Evolutionary conservation across 2,888 invertebrate genomes (phyloP), one percentile per base, ranked within the genome.

Genomic region (Geotrupes spiniger): DNA sequence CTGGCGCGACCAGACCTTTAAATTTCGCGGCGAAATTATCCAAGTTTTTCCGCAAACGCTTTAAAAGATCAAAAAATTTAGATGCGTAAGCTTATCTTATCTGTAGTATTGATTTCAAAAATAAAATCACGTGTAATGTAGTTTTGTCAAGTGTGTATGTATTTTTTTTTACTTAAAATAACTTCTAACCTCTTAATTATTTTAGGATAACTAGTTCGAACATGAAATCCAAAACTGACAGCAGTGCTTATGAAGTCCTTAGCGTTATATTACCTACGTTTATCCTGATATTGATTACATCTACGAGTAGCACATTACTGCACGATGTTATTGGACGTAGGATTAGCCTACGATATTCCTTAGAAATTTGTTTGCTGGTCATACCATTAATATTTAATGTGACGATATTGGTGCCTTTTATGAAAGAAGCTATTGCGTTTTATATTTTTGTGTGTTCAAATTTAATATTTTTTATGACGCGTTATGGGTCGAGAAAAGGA

Each of bases 351-450:
- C 57, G 63, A 51, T 80, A 76, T 61, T 28, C 60, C 1, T 60
- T 77, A 10, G 85, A 85, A 71, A 83, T 82, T 59, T 11, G 76
- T 0, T 53, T 78, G 3, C 76, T 84, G 49, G 71, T 81, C 1
- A 33, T 81, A 9, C 79, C 84, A 5, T 64, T 79, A 36, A 74
- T 84, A 48, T 54, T 80, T 33, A 77, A 74, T 14, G 75, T 80
- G 39, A 85, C 83, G n/a, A 52, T 82, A 37, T 63, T 77, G 14
- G 67, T 76, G 12, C 61, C 73, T 2, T 62, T 77, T 72, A 63
- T 68, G n/a, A 49, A 46, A 16, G 54, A 59, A 25, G 44, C 52
- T 5, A 42, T 45, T 27, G 14, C 46, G 14, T 38, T 41, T 11
- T 44, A 10, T n/a, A 31, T 38, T 17, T 46, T 48, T 26, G 21